phyloP scores from a whole-genome alignment of 2,113 vertebrate species.

The Regulus satrapa region DNA sequence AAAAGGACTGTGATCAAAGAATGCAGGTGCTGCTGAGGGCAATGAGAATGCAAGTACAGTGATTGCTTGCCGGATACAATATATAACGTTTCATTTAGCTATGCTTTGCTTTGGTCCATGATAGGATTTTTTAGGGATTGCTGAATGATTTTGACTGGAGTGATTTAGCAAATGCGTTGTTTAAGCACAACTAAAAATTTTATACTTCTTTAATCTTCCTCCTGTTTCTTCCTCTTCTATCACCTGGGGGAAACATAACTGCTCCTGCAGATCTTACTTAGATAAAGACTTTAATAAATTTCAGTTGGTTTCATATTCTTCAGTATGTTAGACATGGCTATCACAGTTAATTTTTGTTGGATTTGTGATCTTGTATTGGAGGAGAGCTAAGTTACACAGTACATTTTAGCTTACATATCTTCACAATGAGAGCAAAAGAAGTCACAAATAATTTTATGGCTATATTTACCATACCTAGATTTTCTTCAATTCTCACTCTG shows the following conservation, averaged over 20 bases:
- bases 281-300: neutral
- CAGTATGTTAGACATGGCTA: neutral
- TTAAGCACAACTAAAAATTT: neutral
- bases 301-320: neutral
- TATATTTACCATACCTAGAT: neutral
- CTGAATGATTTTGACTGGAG: neutral
- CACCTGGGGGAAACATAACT: neutral
- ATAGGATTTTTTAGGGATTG: neutral
- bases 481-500: neutral
- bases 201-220: neutral
- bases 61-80: conserved; percentile 42
- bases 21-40: conserved; percentile 58
- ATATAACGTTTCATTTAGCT: neutral
- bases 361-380: neutral
- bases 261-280: neutral
- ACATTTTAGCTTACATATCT: neutral
- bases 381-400: neutral
- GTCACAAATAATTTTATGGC: neutral
- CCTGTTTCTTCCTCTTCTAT: neutral
- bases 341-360: neutral
- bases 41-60: neutral
- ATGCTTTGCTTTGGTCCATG: neutral
- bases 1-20: conserved; percentile 66
- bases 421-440: neutral
- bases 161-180: neutral